Evolutionary conservation across 1,140 invertebrate genomes (phyloP).

Genomic region (Bemisia tabaci): DNA sequence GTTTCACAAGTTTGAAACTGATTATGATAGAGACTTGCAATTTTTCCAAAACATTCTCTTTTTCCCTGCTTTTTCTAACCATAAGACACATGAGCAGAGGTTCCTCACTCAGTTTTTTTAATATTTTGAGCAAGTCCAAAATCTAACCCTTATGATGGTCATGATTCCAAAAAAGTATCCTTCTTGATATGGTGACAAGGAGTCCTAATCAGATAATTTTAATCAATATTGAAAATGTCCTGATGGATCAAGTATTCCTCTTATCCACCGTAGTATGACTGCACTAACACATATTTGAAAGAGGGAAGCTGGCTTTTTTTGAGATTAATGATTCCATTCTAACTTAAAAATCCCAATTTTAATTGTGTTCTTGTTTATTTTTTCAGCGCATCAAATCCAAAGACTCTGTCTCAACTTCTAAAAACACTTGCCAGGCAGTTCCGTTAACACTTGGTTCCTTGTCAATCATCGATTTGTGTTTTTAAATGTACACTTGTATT

Average conservation of each 20-base stretch:
- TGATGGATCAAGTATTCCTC: background rate
- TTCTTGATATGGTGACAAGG: too few relatives aligned
- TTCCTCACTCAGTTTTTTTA: too few relatives aligned
- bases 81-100: too few relatives aligned
- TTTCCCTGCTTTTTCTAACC: too few relatives aligned
- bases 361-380: background rate
- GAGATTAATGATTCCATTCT: background rate
- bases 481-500: background rate
- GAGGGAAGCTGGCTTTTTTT: background rate
- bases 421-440: background rate
- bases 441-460: background rate
- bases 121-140: too few relatives aligned
- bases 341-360: background rate
- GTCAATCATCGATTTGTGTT: background rate
- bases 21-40: too few relatives aligned
- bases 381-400: background rate
- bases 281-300: background rate
- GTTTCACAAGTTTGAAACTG: too few relatives aligned
- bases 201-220: too few relatives aligned
- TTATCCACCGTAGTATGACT: background rate
- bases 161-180: too few relatives aligned
- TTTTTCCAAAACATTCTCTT: too few relatives aligned
- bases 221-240: background rate
- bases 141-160: too few relatives aligned
- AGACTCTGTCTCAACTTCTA: background rate